Base-by-base conservation (phyloP, 92 coral and sea anemone genomes). In the Palythoa heliodiscus region DNA sequence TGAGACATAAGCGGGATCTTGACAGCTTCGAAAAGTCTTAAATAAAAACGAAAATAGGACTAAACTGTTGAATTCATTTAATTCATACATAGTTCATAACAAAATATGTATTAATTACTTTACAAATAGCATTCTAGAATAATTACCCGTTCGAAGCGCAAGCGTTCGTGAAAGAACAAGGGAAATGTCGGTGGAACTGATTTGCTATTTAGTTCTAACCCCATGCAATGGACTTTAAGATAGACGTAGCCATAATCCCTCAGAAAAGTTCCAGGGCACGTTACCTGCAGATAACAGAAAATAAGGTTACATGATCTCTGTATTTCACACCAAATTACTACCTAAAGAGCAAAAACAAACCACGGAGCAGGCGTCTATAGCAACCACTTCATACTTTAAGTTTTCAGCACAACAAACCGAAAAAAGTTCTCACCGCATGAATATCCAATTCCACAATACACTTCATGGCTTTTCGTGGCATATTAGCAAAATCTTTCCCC, bases 401-500 rank as follows among this genome's bases (percentile, higher is more conserved):
- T 25, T 35, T 64, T 83, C 78, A 67, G 75, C 80, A 70, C 79
- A 85, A 69, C 71, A 73, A 70, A 63, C 15, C 87, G 37, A 22
- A 15, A 14, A n/a, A 82, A 69, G 9, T 83, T 6, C 97, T 89
- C 82, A 96, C 99, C 85, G 97, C 92, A 66, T 96, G 99, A 38
- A 95, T 89, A 77, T 96, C 99, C 75, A 96, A 15, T 58, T 96
- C 99, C n/a, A 96, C 99, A 19, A 96, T 89, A 57, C 96, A 97
- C 87, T 96, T 96, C 99, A 96, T 96, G 52, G 99, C 99, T 87
- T 96, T 96, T 50, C 97, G 98, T 70, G 99, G 99, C 99, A 96
- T 96, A 60, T 22, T 88, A 39, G 29, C 47, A 54, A 52, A n/a
- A 24, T 35, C 24, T 70, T 73, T 69, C 78, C 55, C 19, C 22